Percentiles rank a stretch among this genome's conserved stretches.
phyloP scores from a whole-genome alignment of 2,888 invertebrate species.

The Prenolepis imparis region DNA sequence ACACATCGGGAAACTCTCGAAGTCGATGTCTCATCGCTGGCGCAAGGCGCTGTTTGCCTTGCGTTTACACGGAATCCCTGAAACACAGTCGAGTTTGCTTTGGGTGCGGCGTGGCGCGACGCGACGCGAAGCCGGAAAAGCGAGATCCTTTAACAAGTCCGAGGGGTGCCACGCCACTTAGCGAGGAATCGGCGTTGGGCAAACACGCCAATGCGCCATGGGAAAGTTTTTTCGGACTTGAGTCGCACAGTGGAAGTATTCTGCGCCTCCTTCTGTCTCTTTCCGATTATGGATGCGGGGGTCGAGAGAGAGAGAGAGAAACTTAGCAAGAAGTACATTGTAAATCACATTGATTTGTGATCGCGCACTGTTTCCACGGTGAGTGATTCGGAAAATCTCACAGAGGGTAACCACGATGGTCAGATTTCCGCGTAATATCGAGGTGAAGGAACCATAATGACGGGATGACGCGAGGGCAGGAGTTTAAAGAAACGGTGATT shows the following conservation, averaged over 20 bases:
- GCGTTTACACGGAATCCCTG: slow-evolving; percentile 79
- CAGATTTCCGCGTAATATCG: slow-evolving; percentile 67
- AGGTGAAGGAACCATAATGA: slow-evolving; percentile 76
- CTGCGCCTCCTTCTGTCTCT: background rate
- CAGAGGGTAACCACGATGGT: background rate
- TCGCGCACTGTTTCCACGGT: background rate
- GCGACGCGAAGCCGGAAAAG: slow-evolving; percentile 26
- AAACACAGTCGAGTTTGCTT: slow-evolving; percentile 78
- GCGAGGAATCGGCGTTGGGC: slow-evolving; percentile 70
- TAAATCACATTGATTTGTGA: slow-evolving; percentile 12
- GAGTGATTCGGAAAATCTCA: slow-evolving; percentile 19
- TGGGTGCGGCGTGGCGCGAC: slow-evolving; percentile 64
- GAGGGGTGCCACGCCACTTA: slow-evolving; percentile 72
- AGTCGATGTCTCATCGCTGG: slow-evolving; percentile 60
- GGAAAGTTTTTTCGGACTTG: slow-evolving; percentile 41
- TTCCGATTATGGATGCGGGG: background rate
- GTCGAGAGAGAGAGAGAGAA: background rate
- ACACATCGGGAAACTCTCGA: slow-evolving; percentile 71
- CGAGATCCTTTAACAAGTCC: slow-evolving; percentile 29
- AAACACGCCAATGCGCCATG: slow-evolving; percentile 65
- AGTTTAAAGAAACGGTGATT: slow-evolving; percentile 74
- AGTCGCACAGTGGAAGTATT: slow-evolving; percentile 23
- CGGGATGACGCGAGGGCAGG: slow-evolving; percentile 52
- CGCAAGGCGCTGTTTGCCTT: slow-evolving; percentile 72
- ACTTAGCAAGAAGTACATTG: background rate